phyloP scores from a whole-genome alignment of 1,140 invertebrate genomes.

The Zaprionus africanus region DNA sequence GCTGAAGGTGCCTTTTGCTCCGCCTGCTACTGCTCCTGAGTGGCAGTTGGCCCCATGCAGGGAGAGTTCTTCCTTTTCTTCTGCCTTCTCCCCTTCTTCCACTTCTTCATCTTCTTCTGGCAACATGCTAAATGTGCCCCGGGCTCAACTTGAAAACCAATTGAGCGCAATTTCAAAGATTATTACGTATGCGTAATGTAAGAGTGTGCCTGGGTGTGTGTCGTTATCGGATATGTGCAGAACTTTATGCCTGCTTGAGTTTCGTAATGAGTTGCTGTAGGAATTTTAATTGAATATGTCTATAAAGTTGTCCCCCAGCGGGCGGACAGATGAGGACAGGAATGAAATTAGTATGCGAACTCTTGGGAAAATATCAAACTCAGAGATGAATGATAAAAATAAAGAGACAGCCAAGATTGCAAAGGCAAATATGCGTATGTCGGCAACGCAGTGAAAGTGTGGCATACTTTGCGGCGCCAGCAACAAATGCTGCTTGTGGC shows the following conservation, averaged over 20 bases:
- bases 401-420: not conserved
- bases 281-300: conserved; percentile 69
- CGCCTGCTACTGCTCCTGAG: not conserved
- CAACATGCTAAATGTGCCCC: conserved; percentile 40
- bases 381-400: not conserved
- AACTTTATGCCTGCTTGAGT: conserved; percentile 71
- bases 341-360: conserved; percentile 21
- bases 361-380: not conserved
- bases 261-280: conserved; percentile 60
- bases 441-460: not conserved
- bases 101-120: conserved; percentile 26
- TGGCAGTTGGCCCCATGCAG: not conserved
- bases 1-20: conserved; percentile 28
- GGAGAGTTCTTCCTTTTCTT: not conserved
- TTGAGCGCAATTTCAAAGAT: conserved; percentile 76
- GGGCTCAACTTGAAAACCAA: conserved; percentile 72
- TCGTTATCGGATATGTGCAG: conserved; percentile 55
- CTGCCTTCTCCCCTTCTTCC: not conserved
- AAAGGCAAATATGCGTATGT: conserved; percentile 6
- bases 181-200: conserved; percentile 69
- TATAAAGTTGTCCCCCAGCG: not conserved
- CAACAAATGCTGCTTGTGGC: conserved; percentile 46
- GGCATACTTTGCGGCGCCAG: conserved; percentile 62
- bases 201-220: conserved; percentile 4
- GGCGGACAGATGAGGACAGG: not conserved